These are phyloP conservation scores for Frankliniella fusca DNA, from an alignment of 2,888 invertebrate genomes.

Conservation along the genomic window DNA sequence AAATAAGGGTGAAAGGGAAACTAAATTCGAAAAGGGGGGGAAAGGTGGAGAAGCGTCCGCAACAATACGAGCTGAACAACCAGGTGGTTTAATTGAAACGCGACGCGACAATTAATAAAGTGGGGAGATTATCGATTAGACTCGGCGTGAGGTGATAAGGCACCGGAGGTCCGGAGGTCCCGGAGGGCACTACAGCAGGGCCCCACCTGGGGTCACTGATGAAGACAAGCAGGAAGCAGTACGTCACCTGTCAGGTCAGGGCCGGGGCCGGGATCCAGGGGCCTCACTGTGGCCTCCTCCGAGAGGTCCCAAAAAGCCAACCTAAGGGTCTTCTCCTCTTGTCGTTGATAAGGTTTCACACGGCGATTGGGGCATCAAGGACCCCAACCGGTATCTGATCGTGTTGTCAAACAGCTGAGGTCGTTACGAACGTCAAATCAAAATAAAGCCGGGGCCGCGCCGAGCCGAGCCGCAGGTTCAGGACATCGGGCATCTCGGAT, in stretches of 20 bases:
- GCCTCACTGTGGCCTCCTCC: not conserved
- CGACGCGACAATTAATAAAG: no score
- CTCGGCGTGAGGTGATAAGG: not conserved
- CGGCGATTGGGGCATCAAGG: not conserved
- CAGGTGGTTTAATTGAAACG: no score
- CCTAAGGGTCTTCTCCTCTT: not conserved
- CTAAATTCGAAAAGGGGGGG: no score
- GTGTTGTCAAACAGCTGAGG: no score
- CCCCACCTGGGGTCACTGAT: not conserved
- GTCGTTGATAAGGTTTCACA: constrained; percentile 3
- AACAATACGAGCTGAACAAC: no score
- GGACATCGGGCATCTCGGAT: no score
- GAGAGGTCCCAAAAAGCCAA: not conserved
- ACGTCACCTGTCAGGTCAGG: constrained; percentile 7
- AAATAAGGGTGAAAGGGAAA: no score
- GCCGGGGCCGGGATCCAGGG: not conserved
- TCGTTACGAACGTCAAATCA: no score
- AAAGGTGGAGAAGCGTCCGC: no score
- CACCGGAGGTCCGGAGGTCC: not conserved
- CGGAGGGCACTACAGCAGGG: not conserved
- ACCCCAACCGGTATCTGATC: no score
- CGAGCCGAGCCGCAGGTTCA: no score
- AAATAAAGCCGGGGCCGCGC: no score
- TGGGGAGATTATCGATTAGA: not conserved
- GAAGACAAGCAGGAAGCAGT: constrained; percentile 11